Evolutionary conservation across 1,140 invertebrate species (phyloP).

Genomic region (Macrobrachium nipponense): DNA sequence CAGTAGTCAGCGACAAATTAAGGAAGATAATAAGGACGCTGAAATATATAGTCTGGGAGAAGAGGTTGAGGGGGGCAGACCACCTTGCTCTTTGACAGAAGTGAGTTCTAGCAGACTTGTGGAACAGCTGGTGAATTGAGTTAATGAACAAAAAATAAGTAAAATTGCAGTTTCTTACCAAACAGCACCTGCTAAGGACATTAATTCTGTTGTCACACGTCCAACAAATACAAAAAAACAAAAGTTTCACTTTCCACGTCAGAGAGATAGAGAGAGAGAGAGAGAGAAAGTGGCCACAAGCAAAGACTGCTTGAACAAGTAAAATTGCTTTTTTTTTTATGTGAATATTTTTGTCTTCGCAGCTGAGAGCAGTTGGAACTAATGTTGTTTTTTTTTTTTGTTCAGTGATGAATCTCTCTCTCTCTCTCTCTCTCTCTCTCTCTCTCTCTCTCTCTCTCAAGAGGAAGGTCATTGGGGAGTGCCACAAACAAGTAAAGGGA

Average conservation of each 20-base stretch:
- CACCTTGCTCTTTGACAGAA: no score
- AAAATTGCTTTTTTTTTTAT: not conserved
- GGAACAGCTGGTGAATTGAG: no score
- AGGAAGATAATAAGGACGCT: no score
- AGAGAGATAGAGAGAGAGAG: conserved; percentile 26
- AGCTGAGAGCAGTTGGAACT: not conserved
- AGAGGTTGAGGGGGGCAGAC: no score
- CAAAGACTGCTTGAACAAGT: not conserved
- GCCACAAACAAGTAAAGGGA: not conserved
- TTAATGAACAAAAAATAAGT: no score
- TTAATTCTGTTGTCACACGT: not conserved
- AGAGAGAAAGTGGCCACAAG: not conserved
- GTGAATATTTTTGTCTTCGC: not conserved
- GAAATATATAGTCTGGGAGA: no score
- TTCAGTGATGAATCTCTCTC: not conserved
- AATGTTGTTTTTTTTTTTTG: not conserved
- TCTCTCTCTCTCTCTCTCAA: not conserved
- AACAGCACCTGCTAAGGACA: not conserved
- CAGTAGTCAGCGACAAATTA: no score
- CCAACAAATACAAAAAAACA: not conserved
- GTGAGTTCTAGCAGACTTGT: no score
- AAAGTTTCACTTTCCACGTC: not conserved
- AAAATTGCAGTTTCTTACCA: no score
- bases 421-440: conserved; percentile 20
- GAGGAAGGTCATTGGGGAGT: not conserved